Evolutionary conservation across 2,797 vertebrate genomes (phyloP).

Genomic region (Myotis myotis): DNA sequence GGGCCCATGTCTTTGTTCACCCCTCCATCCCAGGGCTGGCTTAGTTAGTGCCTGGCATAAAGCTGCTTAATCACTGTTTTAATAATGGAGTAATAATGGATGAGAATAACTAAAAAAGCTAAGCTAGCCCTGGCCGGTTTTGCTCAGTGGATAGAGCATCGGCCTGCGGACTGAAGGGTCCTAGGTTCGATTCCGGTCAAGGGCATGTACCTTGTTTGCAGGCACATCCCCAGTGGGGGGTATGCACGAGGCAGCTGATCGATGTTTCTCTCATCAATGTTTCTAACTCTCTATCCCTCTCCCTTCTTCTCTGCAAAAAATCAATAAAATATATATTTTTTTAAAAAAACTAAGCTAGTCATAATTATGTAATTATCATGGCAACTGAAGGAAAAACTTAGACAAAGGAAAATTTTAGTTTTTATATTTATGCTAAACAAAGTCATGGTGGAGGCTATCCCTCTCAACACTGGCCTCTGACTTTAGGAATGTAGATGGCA

Average conservation of each 20-base stretch:
- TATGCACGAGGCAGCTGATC: too few relatives aligned
- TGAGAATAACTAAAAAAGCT: neutral
- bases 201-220: too few relatives aligned
- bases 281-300: too few relatives aligned
- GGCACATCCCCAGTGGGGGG: too few relatives aligned
- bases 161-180: too few relatives aligned
- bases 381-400: neutral
- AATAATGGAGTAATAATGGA: neutral
- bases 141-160: too few relatives aligned
- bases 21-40: neutral
- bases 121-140: neutral
- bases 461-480: neutral
- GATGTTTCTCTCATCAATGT: too few relatives aligned
- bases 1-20: neutral
- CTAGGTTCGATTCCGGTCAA: accelerated
- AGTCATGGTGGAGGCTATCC: neutral
- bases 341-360: neutral
- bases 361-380: neutral
- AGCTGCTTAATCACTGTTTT: neutral
- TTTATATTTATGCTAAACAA: neutral
- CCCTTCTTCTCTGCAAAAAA: too few relatives aligned
- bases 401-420: neutral
- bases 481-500: neutral
- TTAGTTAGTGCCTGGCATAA: neutral
- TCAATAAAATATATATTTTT: too few relatives aligned